Conservation (phyloP, 2,113 vertebrate species). For the Taurulus bubalis region DNA sequence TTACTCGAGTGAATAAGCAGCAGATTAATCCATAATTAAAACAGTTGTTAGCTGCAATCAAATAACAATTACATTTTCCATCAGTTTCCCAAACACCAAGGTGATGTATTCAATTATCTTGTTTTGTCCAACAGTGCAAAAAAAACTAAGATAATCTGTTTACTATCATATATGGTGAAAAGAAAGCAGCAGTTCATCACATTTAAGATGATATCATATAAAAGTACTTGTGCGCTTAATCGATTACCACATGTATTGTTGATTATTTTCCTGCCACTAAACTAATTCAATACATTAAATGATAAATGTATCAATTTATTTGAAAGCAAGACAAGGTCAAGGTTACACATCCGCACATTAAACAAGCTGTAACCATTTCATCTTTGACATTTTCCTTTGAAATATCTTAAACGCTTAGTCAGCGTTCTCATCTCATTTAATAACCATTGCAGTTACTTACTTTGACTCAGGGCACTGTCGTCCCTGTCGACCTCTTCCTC, state of each 20-base stretch:
- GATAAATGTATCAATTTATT: background rate
- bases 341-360: background rate
- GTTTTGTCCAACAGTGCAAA: background rate
- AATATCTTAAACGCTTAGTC: background rate
- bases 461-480: conserved; percentile 1
- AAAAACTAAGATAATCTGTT: background rate
- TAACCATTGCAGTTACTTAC: conserved; percentile 48
- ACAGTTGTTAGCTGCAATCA: background rate
- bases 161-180: background rate
- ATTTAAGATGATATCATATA: background rate
- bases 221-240: background rate
- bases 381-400: background rate
- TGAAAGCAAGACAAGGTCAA: background rate
- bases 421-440: no score
- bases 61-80: background rate
- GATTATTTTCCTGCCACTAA: background rate
- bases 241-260: no score
- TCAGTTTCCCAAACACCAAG: background rate
- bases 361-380: background rate
- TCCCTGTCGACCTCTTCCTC: conserved; percentile 8
- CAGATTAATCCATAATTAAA: background rate
- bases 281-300: no score
- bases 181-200: background rate
- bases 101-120: background rate
- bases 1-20: background rate